Base-by-base conservation (phyloP, 1,140 invertebrate species). In the Megalonaias nervosa region DNA sequence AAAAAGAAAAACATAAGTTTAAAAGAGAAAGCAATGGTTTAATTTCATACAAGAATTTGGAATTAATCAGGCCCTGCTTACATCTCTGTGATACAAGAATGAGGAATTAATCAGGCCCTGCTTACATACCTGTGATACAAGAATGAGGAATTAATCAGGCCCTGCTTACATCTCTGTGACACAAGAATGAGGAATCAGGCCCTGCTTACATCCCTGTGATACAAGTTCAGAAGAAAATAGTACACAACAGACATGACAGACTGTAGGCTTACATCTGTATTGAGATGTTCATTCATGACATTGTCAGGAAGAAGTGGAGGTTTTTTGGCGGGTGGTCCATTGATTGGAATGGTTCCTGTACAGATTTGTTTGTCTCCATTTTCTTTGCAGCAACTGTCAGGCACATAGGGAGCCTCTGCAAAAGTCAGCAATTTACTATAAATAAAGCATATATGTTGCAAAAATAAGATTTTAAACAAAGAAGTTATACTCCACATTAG, bases 241-340 rank as follows among this genome's bases (percentile, higher is more conserved):
- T 58, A 69, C 4, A 17, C 19, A n/a, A 48, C 3, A 69, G 16
- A 69, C 12, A 55, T 19, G n/a, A 38, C 17, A 48, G 19, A 15
- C 19, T 59, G n/a, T 19, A 48, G 12, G 71, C 76, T 72, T 68
- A 77, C 76, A 17, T 61, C 68, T 31, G 75, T 78, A 67, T 73
- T 71, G 11, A 82, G 38, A 71, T 77, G 71, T 56, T 77, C 75
- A 66, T 81, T 81, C 31, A 61, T 64, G n/a, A 26, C 23, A 23
- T 67, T 69, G 31, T 19, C 55, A 15, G 31, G 17, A 70, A 80
- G 67, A 11, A 80, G 21, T 21, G 74, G 74, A 0, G 67, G 74
- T 19, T 70, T 73, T 19, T 56, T 59, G 15, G 68, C 21, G 14
- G 72, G 78, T 13, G 78, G 68, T 26, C 68, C 78, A 60, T 80